Base-by-base conservation (phyloP, 2,113 vertebrate genomes). In the Trogon surrucura region DNA sequence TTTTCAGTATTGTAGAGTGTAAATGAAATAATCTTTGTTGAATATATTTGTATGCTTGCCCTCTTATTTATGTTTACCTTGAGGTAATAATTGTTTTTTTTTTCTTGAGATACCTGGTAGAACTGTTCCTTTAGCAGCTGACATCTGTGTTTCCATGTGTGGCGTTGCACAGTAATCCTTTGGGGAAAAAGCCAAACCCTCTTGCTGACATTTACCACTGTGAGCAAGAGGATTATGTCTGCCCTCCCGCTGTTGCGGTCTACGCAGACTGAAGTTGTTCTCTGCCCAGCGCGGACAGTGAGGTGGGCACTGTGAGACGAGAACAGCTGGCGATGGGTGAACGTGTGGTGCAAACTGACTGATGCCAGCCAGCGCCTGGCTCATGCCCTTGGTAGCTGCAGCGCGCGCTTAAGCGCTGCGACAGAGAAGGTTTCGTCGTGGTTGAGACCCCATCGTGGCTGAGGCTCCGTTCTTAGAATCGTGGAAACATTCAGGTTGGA, bases 311-410 rank as follows among this genome's bases (percentile, higher is more conserved):
- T 75, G 34, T 34, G n/a, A 71, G 81, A 13, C 6, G 12, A 19
- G 71, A 62, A 3, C 0, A 0, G 22, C 53, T 85, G 53, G 57
- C 70, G 48, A 5, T 34, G 0, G 1, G 41, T 29, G 58, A n/a
- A 14, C 0, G 2, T 16, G 44, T 4, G 3, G 32, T n/a, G 32
- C 4, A 5, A 44, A 11, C 2, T 41, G 57, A 25, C 6, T 70
- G 51, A 6, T 71, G 36, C 25, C 58, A 79, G 16, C 34, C 44
- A 34, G 20, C 2, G 0, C 8, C 27, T 70, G 38, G 45, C 25
- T 71, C 41, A 4, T 51, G 65, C 38, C 41, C 50, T 73, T 47
- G 9, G 32, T 60, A 65, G 58, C 58, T 90, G 50, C 79, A 47
- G 0, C 5, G 11, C 29, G 47, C 30, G 5, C 45, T 48, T 45